Evolutionary conservation across 2,888 invertebrate species (phyloP).

Genomic region (Oscheius sp.): DNA sequence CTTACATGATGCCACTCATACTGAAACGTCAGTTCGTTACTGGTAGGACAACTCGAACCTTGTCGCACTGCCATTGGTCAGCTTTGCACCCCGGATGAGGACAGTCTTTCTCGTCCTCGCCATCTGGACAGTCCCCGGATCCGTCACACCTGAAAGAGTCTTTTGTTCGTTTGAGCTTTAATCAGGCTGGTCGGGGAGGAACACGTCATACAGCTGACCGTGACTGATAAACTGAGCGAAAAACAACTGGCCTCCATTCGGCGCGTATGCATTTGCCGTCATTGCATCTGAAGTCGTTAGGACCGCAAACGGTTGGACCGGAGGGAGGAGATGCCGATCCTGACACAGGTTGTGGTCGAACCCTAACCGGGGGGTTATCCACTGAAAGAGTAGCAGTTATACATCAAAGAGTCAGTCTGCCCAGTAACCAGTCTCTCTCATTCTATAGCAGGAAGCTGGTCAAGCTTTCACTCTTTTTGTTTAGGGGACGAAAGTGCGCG

Average conservation of each 20-base stretch:
- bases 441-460: slow-evolving; percentile 11
- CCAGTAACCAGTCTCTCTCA: slow-evolving; percentile 11
- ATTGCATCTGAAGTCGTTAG: slow-evolving; percentile 73
- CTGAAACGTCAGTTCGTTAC: slow-evolving; percentile 72
- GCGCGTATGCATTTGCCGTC: slow-evolving; percentile 89
- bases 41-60: slow-evolving; percentile 76
- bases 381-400: slow-evolving; percentile 28
- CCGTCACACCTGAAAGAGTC: slow-evolving; percentile 65
- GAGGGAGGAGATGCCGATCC: slow-evolving; percentile 47
- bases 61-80: slow-evolving; percentile 88
- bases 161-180: slow-evolving; percentile 8
- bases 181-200: slow-evolving; percentile 5
- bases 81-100: slow-evolving; percentile 90
- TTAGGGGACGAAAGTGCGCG: slow-evolving; percentile 31
- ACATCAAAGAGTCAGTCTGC: background rate
- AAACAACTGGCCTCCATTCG: slow-evolving; percentile 60
- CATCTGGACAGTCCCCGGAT: slow-evolving; percentile 81
- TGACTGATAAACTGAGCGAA: background rate
- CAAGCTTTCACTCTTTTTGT: slow-evolving; percentile 16
- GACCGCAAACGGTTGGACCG: slow-evolving; percentile 63
- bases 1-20: slow-evolving; percentile 93
- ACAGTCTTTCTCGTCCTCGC: slow-evolving; percentile 72
- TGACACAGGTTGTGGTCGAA: slow-evolving; percentile 34
- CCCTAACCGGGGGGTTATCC: slow-evolving; percentile 28
- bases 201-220: background rate